Evolutionary conservation across 2,888 invertebrate genomes (phyloP).

Genomic region (Clunio marinus): DNA sequence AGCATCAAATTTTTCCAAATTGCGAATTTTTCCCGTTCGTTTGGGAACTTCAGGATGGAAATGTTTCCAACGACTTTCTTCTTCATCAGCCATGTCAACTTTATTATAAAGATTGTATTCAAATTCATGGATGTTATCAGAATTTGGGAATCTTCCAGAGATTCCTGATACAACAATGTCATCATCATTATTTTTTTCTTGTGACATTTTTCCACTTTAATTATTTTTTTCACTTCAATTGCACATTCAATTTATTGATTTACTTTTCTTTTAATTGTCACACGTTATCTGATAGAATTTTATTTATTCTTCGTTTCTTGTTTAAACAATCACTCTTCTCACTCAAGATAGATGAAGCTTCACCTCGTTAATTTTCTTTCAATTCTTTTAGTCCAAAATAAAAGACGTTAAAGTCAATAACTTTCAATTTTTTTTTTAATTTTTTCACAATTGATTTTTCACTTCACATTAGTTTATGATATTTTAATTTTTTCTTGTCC

Average conservation of each 20-base stretch:
- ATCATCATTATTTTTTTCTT: constrained; percentile 46
- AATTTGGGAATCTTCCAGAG: constrained; percentile 62
- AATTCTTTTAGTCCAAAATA: no score
- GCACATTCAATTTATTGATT: background rate
- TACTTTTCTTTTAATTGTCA: background rate
- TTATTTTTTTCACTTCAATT: background rate
- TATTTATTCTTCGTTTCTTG: no score
- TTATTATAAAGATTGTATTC: constrained; percentile 59
- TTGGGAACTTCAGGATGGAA: constrained; percentile 69
- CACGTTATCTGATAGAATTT: no score
- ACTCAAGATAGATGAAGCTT: no score
- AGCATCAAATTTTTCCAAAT: constrained; percentile 70
- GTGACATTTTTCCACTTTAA: background rate
- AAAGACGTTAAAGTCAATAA: no score
- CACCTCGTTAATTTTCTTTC: no score
- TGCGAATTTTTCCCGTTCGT: constrained; percentile 66
- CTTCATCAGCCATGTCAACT: constrained; percentile 77
- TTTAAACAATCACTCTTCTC: no score
- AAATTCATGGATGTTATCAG: constrained; percentile 60
- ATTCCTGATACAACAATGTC: constrained; percentile 59
- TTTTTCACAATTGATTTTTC: background rate
- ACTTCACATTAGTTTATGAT: background rate
- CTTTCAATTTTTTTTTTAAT: background rate
- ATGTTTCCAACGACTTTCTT: constrained; percentile 70
- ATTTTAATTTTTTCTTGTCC: background rate